Percentiles rank a stretch among this genome's conserved stretches.
phyloP scores from a whole-genome alignment of 2,113 vertebrate species.

The Leucopsar rothschildi region DNA sequence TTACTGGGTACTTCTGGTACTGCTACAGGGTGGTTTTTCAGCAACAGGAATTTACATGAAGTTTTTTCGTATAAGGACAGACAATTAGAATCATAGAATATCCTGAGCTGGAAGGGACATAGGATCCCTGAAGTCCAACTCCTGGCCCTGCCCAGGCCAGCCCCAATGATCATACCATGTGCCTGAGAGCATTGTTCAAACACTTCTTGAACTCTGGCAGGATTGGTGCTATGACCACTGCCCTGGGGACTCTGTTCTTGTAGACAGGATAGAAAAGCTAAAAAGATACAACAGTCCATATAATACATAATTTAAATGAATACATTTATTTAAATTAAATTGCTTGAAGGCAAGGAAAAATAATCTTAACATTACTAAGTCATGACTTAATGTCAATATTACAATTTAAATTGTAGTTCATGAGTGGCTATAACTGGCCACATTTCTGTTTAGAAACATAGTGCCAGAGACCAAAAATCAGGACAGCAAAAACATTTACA shows the following conservation, averaged over 20 bases:
- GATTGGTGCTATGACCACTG: neutral
- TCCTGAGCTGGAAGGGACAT: neutral
- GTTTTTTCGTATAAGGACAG: neutral
- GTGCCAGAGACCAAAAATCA: neutral
- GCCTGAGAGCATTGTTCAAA: neutral
- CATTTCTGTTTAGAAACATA: neutral
- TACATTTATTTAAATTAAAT: neutral
- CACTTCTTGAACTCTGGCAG: neutral
- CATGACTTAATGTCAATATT: neutral
- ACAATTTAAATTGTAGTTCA: neutral
- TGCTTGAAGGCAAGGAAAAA: neutral
- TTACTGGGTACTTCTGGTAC: neutral
- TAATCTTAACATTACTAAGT: neutral
- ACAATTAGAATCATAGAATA: neutral
- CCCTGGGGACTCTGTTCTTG: neutral
- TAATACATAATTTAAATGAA: neutral
- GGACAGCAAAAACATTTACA: neutral
- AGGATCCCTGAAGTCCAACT: neutral
- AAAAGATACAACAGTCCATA: neutral
- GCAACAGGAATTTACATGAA: neutral
- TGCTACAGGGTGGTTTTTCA: neutral
- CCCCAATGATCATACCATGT: accelerated
- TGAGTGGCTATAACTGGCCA: neutral
- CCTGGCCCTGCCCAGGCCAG: neutral
- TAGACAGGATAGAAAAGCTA: neutral